These are phyloP conservation scores for Cynaeus angustus DNA, from an alignment of 2,888 invertebrate genomes.

Conservation along the genomic window DNA sequence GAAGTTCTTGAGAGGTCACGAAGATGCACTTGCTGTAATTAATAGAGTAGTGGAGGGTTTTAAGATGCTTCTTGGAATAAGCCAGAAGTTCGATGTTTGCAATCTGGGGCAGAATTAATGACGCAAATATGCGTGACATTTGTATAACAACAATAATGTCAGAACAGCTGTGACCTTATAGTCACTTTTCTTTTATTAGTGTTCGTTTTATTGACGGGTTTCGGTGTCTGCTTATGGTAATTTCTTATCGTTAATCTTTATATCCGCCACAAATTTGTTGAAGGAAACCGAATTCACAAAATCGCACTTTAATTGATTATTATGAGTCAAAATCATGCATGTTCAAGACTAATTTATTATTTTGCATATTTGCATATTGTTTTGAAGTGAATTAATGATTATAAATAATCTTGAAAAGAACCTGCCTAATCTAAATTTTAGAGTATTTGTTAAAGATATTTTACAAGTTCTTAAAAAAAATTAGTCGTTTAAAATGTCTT, in stretches of 20 bases:
- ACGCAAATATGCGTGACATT: constrained; percentile 36
- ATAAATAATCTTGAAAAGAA: too few relatives aligned
- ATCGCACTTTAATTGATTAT: background rate
- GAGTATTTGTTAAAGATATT: too few relatives aligned
- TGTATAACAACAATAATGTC: constrained; percentile 18
- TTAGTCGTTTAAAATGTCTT: too few relatives aligned
- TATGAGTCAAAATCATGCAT: too few relatives aligned
- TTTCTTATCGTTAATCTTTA: constrained; percentile 1
- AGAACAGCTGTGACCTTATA: constrained; percentile 23
- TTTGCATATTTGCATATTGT: too few relatives aligned
- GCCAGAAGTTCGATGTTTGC: constrained; percentile 15
- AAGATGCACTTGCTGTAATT: constrained; percentile 29
- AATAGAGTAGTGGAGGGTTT: background rate
- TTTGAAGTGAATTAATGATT: too few relatives aligned
- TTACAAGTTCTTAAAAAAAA: too few relatives aligned
- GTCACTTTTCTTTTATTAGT: constrained; percentile 21
- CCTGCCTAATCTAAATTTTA: too few relatives aligned
- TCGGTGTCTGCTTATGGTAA: constrained; percentile 5
- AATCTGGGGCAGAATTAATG: constrained; percentile 25
- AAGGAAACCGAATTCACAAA: background rate
- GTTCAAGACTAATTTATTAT: too few relatives aligned
- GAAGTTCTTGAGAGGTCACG: constrained; percentile 18
- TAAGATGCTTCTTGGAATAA: background rate
- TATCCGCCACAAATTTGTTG: background rate
- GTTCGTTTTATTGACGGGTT: constrained; percentile 16